Percentiles rank a stretch among this genome's conserved stretches.
These are phyloP conservation scores for Moxostoma hubbsi DNA, from an alignment of 2,797 vertebrate species.

Conservation along the genomic window DNA sequence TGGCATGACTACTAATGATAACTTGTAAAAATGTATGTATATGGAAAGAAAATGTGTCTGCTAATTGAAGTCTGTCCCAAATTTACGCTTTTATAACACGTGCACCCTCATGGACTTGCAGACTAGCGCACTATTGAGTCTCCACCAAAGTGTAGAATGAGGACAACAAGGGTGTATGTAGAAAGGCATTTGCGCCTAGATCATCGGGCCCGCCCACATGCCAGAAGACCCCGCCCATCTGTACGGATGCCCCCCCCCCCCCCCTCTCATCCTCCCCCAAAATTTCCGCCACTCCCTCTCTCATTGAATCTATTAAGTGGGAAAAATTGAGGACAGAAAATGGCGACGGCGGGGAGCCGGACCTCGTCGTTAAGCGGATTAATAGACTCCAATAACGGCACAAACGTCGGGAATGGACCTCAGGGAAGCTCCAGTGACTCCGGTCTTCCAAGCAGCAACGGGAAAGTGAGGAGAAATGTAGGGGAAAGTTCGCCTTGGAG, in stretches of 20 bases:
- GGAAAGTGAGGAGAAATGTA: conserved; percentile 63
- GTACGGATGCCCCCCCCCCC: conserved; percentile 10
- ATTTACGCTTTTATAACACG: too few species aligned
- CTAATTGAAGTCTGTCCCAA: too few species aligned
- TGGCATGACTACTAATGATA: too few species aligned
- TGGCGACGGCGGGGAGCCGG: conserved; percentile 84
- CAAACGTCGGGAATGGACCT: conserved; percentile 52
- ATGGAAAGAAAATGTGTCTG: too few species aligned
- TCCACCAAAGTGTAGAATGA: too few species aligned
- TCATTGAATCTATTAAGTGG: conserved; percentile 69
- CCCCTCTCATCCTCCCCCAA: conserved; percentile 47
- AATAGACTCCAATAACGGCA: conserved; percentile 66
- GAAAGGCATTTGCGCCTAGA: too few species aligned
- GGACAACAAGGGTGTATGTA: too few species aligned
- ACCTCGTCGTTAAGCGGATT: conserved; percentile 78
- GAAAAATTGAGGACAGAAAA: conserved; percentile 82
- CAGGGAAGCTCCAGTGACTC: conserved; percentile 52
- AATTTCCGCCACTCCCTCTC: conserved; percentile 65
- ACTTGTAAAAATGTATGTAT: too few species aligned
- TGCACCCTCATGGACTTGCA: too few species aligned
- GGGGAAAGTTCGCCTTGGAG: conserved; percentile 81
- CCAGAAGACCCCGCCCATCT: neutral
- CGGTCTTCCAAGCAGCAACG: conserved; percentile 58
- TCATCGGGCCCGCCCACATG: too few species aligned
- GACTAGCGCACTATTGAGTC: too few species aligned